Evolutionary conservation across 2,113 vertebrate genomes (phyloP).

Genomic region (Pitta sordida): DNA sequence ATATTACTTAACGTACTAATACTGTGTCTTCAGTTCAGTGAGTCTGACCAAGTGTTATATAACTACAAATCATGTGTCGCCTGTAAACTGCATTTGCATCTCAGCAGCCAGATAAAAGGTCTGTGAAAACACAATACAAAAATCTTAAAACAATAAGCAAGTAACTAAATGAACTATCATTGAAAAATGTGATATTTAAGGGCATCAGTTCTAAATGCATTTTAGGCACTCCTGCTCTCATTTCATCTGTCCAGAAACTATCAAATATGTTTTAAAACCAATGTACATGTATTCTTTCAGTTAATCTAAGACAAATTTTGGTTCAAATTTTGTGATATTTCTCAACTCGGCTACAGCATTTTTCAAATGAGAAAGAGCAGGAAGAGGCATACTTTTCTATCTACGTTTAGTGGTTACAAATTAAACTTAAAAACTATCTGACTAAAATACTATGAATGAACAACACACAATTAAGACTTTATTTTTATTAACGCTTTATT

Average conservation of each 20-base stretch:
- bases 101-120: not conserved
- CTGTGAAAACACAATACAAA: not conserved
- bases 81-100: not conserved
- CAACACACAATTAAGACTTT: not conserved
- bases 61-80: not conserved
- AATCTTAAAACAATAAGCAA: not conserved
- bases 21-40: not conserved
- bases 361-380: not conserved
- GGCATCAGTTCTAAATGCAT: not conserved
- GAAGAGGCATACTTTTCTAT: not conserved
- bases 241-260: not conserved
- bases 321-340: not conserved
- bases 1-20: not conserved
- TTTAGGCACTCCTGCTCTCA: not conserved
- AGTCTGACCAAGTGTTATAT: not conserved
- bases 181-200: not conserved
- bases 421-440: not conserved
- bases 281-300: not conserved
- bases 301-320: not conserved
- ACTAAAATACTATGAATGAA: not conserved
- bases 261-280: not conserved
- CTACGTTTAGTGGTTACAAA: not conserved
- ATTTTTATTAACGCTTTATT: no score
- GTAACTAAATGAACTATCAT: not conserved
- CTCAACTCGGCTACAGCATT: not conserved